These are phyloP conservation scores for Xiphorhynchus erythropygius DNA, from an alignment of 2,797 vertebrate species.

Conservation along the genomic window DNA sequence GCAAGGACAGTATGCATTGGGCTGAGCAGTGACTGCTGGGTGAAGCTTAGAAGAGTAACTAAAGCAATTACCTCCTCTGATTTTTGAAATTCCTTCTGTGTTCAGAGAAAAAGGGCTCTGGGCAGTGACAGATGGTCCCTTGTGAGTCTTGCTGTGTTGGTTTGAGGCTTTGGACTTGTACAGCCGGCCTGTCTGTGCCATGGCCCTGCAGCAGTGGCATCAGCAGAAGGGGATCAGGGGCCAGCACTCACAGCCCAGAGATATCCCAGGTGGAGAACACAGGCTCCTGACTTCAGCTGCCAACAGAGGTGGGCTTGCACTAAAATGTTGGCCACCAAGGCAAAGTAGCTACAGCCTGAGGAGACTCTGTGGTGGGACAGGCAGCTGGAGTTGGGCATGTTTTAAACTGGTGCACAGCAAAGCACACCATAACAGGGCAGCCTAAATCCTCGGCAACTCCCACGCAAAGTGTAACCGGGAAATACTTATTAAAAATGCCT, in stretches of 20 bases:
- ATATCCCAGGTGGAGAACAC: neutral
- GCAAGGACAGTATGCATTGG: neutral
- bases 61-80: constrained; percentile 36
- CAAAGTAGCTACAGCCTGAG: neutral
- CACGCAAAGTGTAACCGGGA: neutral
- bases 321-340: neutral
- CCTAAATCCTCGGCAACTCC: neutral
- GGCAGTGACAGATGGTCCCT: constrained; percentile 51
- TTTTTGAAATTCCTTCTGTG: neutral
- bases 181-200: neutral
- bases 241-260: neutral
- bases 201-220: neutral
- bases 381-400: neutral
- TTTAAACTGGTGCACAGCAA: neutral
- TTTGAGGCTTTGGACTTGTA: neutral
- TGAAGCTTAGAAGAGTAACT: neutral
- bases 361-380: neutral
- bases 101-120: neutral
- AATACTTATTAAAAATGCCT: neutral
- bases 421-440: fast-evolving
- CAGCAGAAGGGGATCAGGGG: neutral
- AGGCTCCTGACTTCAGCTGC: neutral
- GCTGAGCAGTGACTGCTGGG: neutral
- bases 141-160: neutral
- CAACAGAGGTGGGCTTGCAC: fast-evolving